phyloP scores from a whole-genome alignment of 2,888 invertebrate genomes.

The Diplolepis rosae region DNA sequence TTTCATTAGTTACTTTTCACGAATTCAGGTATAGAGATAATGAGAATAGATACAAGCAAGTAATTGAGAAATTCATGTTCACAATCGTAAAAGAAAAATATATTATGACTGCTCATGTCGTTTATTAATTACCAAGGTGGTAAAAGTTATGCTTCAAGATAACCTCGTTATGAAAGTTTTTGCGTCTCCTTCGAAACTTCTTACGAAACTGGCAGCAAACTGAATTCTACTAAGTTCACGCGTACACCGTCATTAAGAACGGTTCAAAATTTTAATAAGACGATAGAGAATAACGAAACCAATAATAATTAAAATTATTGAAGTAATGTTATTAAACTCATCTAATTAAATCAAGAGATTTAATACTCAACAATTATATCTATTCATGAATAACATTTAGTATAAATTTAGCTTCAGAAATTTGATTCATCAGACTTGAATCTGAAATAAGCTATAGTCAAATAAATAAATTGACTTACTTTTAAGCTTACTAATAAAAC shows the following conservation, averaged over 20 bases:
- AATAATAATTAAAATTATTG: not conserved
- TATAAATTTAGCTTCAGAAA: too few species aligned
- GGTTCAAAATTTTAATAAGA: slow-evolving; percentile 13
- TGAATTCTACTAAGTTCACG: slow-evolving; percentile 19
- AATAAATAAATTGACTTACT: too few species aligned
- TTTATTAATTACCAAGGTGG: slow-evolving; percentile 38
- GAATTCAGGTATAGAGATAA: too few species aligned
- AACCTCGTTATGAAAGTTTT: slow-evolving; percentile 8
- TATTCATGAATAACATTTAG: too few species aligned
- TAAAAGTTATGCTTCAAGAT: not conserved
- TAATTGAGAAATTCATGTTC: slow-evolving; percentile 37
- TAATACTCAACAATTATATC: too few species aligned
- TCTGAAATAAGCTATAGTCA: too few species aligned
- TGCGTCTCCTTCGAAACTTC: slow-evolving; percentile 10
- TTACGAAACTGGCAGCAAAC: not conserved
- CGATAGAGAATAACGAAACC: not conserved
- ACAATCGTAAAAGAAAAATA: slow-evolving; percentile 17
- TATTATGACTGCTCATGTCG: slow-evolving; percentile 32
- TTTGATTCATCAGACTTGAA: too few species aligned
- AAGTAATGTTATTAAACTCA: too few species aligned
- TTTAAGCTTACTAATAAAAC: too few species aligned
- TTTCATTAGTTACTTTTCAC: too few species aligned
- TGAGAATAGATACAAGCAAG: slow-evolving; percentile 23
- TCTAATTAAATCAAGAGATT: too few species aligned
- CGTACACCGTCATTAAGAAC: slow-evolving; percentile 6